Conservation (phyloP, 2,797 vertebrate species). For the Vireo griseus region DNA sequence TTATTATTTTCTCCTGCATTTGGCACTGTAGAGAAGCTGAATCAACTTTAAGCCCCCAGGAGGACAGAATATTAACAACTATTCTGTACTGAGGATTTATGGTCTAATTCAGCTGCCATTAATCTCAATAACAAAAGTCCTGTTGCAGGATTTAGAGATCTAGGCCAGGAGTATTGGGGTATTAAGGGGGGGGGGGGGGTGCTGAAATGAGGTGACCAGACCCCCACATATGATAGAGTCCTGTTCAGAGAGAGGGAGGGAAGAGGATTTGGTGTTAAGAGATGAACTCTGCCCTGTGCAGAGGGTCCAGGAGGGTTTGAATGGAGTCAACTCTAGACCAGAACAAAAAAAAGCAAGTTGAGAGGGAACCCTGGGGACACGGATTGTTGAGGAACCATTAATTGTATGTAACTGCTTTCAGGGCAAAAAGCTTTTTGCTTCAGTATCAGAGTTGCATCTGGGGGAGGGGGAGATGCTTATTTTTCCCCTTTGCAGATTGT, state of each 20-base stretch:
- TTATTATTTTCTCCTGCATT: neutral
- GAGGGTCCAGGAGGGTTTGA: neutral
- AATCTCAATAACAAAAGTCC: slow-evolving; percentile 2
- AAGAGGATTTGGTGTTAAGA: neutral
- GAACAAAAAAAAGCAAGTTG: neutral
- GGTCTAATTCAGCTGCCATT: slow-evolving; percentile 1
- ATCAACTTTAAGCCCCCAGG: neutral
- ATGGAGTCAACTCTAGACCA: neutral
- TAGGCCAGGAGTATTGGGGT: neutral
- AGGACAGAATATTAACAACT: neutral
- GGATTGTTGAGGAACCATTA: neutral
- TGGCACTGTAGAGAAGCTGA: neutral
- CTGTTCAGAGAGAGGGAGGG: neutral
- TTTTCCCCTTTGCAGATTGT: neutral
- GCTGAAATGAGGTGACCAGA: neutral
- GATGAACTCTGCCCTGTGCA: neutral
- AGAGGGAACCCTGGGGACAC: neutral
- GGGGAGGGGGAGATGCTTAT: neutral
- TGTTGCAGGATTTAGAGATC: slow-evolving; percentile 32
- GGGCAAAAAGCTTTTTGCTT: neutral
- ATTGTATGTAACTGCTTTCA: neutral
- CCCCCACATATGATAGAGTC: neutral
- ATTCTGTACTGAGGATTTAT: slow-evolving; percentile 34
- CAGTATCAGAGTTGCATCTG: neutral
- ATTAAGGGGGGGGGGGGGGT: neutral